Percentiles rank a stretch among this genome's conserved stretches.
Conservation (phyloP, 2,113 vertebrate genomes). For the Mobula birostris region DNA sequence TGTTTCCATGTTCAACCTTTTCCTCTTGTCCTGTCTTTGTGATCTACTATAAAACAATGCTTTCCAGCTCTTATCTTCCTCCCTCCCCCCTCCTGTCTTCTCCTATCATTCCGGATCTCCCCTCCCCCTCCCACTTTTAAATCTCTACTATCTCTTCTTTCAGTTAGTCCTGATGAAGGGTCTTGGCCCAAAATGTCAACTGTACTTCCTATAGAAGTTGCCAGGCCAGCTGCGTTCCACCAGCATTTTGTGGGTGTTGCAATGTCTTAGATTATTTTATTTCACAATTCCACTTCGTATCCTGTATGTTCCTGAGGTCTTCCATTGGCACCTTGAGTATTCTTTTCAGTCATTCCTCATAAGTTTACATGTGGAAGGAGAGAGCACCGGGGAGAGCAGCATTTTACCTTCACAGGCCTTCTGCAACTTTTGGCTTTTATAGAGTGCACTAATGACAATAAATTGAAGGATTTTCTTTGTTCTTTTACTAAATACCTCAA, state of each 20-base stretch:
- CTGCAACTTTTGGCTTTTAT: not conserved
- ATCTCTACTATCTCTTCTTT: no score
- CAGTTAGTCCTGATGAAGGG: no score
- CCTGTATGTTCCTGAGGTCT: not conserved
- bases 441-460: not conserved
- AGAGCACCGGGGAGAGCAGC: not conserved
- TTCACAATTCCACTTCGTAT: not conserved
- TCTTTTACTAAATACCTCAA: not conserved
- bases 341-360: not conserved
- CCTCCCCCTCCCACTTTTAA: no score
- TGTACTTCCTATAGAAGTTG: no score
- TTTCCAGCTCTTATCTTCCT: no score
- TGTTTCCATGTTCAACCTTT: not conserved
- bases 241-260: no score
- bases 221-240: no score
- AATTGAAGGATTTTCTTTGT: not conserved
- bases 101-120: no score
- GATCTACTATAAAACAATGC: not conserved
- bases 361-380: not conserved
- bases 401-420: not conserved
- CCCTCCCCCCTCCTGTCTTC: no score
- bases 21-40: not conserved
- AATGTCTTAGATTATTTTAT: not conserved
- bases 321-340: not conserved
- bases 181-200: no score